Base-by-base conservation (phyloP, 1,140 invertebrate genomes). In the Liolophura sinensis region DNA sequence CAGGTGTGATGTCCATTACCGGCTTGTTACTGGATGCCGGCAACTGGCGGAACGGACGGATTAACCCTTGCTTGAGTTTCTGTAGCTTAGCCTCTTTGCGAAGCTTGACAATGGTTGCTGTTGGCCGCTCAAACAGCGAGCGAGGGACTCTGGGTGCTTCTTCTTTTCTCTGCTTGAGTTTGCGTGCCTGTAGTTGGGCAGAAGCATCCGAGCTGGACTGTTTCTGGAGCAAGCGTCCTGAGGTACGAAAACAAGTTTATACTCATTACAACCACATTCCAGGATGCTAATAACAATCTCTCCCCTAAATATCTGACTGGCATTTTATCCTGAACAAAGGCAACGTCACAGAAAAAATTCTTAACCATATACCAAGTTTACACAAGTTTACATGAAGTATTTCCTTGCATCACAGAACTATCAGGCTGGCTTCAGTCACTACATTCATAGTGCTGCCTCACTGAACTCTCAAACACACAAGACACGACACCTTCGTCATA, bases 51-150 rank as follows among this genome's bases (percentile, higher is more conserved):
- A 73, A 76, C 31, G 77, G 76, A 67, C 75, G 74, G 16, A 76
- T 69, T 14, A 78, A 68, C 56, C 77, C 79, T 65, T 76, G 86
- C 77, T 91, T 91, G 86, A 11, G 90, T 69, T 92, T 92, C 71
- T 93, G 90, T 57, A 91, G 74, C 76, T 92, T 92, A 51, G 92
- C 84, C 70, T 94, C 92, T 52, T 91, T 87, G 18, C 92, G 86
- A 80, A 93, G 87, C 73, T 94, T 94, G 0, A 92, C 84, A 54
- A 94, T 73, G 20, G 91, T 89, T 0, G 92, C 89, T 0, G 91
- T 88, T 6, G 92, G 92, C n/a, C 92, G 86, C 84, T 97, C 93
- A 82, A 97, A 97, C 0, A 96, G 80, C 0, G 93, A 95, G 25
- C 92, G 85, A 6, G 94, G 94, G 7, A 93, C 91, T 46, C 91